phyloP scores from a whole-genome alignment of 92 coral and sea anemone genomes.

The Actinernus sp. region DNA sequence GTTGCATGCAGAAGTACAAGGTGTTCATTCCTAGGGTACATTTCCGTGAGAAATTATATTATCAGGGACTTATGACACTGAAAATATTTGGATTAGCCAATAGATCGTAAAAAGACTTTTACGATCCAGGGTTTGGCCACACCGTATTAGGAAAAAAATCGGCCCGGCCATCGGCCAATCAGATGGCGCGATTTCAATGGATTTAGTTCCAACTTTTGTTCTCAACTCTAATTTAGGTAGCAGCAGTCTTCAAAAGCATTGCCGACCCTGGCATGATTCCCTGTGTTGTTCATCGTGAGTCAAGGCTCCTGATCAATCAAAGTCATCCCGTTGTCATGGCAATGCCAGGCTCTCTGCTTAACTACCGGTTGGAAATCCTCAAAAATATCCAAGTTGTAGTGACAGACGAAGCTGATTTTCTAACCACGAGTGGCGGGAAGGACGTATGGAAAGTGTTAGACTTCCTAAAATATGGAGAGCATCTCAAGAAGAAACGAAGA shows the following conservation, averaged over 20 bases:
- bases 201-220: no score
- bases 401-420: slow-evolving; percentile 90
- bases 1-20: no score
- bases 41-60: no score
- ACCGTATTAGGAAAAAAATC: no score
- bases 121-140: no score
- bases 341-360: slow-evolving; percentile 82
- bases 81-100: no score
- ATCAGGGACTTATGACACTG: no score
- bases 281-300: slow-evolving; percentile 79
- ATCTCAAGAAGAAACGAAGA: slow-evolving; percentile 23
- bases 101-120: no score
- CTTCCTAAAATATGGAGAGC: slow-evolving; percentile 60
- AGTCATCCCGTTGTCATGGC: slow-evolving; percentile 85
- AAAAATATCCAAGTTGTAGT: slow-evolving; percentile 64
- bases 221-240: slow-evolving; percentile 57
- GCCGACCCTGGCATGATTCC: slow-evolving; percentile 68
- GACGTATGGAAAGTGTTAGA: slow-evolving; percentile 79
- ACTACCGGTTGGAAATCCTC: slow-evolving; percentile 65
- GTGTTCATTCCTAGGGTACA: no score
- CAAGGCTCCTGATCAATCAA: slow-evolving; percentile 59
- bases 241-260: slow-evolving; percentile 71
- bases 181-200: no score
- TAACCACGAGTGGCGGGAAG: slow-evolving; percentile 84
- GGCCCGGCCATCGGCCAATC: no score